Evolutionary conservation across 2,113 vertebrate genomes (phyloP).

Genomic region (Peromyscus leucopus): DNA sequence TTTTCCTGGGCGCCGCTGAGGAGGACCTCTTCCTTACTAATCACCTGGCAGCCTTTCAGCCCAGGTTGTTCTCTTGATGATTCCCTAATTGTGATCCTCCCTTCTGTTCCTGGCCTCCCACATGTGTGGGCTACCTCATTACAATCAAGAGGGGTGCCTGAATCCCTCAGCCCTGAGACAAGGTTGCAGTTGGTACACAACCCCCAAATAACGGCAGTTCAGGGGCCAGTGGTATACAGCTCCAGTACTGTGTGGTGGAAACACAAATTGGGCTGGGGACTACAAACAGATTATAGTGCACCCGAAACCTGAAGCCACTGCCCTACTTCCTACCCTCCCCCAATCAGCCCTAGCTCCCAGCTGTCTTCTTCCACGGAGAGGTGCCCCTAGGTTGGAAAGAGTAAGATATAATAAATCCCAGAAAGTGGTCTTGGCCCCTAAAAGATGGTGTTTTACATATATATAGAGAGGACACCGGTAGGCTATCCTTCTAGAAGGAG

Average conservation of each 20-base stretch:
- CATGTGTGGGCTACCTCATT: background rate
- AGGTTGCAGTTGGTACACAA: background rate
- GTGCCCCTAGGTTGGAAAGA: background rate
- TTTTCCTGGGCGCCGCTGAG: background rate
- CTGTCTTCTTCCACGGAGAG: background rate
- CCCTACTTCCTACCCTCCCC: background rate
- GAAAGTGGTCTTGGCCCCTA: background rate
- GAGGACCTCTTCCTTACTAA: background rate
- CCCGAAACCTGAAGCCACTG: fast-evolving
- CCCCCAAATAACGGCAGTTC: background rate
- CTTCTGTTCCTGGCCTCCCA: background rate
- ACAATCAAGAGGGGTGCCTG: background rate
- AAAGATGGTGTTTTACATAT: background rate
- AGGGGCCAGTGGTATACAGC: background rate
- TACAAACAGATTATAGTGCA: background rate
- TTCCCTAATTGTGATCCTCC: background rate
- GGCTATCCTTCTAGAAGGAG: background rate
- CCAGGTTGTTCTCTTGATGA: background rate
- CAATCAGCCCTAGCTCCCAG: too few relatives aligned
- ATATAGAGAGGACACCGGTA: background rate
- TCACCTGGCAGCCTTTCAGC: background rate
- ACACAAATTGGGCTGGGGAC: background rate
- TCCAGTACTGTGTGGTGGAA: background rate
- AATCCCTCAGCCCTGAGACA: background rate
- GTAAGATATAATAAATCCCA: background rate